phyloP scores from a whole-genome alignment of 2,797 vertebrate genomes.

The Molothrus ater region DNA sequence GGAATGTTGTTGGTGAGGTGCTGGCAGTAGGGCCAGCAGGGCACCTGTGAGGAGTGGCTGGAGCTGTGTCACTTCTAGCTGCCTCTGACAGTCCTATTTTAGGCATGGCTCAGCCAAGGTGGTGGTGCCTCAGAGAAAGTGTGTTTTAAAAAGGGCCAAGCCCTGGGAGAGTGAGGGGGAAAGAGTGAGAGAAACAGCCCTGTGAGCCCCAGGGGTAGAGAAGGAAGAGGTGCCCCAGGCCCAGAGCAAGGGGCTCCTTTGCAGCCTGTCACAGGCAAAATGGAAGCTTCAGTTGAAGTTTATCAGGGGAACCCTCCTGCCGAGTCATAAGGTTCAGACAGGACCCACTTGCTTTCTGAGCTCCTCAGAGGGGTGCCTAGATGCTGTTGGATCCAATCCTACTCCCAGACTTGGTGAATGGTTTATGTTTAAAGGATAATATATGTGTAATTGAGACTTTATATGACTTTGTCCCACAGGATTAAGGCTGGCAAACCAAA shows the following conservation, averaged over 20 bases:
- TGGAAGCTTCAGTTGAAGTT: background rate
- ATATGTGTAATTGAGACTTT: background rate
- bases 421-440: background rate
- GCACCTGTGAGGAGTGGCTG: background rate
- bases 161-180: background rate
- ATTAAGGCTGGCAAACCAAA: background rate
- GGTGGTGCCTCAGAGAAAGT: background rate
- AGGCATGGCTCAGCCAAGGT: background rate
- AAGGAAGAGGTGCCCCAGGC: background rate
- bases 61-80: fast-evolving
- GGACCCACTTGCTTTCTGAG: background rate
- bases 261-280: background rate
- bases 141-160: background rate
- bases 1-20: background rate
- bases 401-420: background rate
- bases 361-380: background rate
- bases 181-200: background rate
- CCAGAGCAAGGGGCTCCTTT: background rate
- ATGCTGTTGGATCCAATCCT: background rate
- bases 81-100: fast-evolving
- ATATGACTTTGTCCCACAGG: background rate
- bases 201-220: fast-evolving
- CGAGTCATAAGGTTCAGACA: background rate
- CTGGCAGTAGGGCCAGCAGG: background rate
- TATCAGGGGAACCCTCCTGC: background rate